Evolutionary conservation across 2,888 invertebrate genomes (phyloP).

Genomic region (Andrena marginata): DNA sequence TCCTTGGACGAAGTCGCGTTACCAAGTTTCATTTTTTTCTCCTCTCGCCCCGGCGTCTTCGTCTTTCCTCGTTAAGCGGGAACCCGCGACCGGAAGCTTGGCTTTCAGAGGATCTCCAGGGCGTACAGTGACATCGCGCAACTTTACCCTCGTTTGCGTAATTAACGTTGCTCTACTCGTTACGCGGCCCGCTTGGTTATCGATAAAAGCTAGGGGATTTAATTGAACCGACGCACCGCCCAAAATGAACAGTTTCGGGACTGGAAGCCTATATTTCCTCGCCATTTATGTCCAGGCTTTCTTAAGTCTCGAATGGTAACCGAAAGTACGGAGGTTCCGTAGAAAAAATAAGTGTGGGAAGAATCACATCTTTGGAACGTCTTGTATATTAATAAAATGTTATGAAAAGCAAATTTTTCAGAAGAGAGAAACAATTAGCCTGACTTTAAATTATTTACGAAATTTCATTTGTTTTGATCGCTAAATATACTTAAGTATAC

Average conservation of each 20-base stretch:
- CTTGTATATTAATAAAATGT: too few species aligned
- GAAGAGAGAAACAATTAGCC: too few species aligned
- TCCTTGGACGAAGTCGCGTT: neutral
- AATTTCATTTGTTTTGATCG: too few species aligned
- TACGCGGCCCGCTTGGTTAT: conserved; percentile 22
- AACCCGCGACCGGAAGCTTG: conserved; percentile 49
- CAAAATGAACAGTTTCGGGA: conserved; percentile 1
- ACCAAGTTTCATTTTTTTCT: conserved; percentile 33
- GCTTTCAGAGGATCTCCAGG: conserved; percentile 15
- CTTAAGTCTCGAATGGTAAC: too few species aligned
- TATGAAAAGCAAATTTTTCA: too few species aligned
- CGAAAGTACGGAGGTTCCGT: too few species aligned
- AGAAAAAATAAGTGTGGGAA: too few species aligned
- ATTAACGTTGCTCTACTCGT: conserved; percentile 37
- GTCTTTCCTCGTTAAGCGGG: conserved; percentile 24
- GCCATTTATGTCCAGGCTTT: too few species aligned
- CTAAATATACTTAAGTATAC: too few species aligned
- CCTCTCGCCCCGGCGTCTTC: neutral
- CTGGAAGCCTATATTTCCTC: neutral
- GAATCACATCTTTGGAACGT: too few species aligned
- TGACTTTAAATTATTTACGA: too few species aligned
- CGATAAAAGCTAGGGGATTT: conserved; percentile 29
- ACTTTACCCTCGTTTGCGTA: conserved; percentile 48
- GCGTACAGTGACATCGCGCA: conserved; percentile 4
- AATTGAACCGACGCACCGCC: conserved; percentile 10